phyloP scores from a whole-genome alignment of 2,888 invertebrate species.

The Crematogaster levior region DNA sequence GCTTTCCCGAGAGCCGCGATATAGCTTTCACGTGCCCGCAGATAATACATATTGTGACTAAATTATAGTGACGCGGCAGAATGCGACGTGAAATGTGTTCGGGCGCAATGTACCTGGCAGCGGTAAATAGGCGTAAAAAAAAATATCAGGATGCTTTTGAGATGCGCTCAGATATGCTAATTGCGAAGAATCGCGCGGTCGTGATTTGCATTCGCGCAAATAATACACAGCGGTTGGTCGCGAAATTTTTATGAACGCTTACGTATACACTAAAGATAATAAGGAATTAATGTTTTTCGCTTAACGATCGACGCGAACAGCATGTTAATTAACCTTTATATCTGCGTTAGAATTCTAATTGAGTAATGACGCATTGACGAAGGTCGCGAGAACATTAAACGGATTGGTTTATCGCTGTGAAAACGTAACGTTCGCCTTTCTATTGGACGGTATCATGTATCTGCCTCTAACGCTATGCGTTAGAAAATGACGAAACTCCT shows the following conservation, averaged over 20 bases:
- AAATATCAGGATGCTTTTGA: constrained; percentile 24
- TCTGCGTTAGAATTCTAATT: neutral
- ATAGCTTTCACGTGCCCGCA: neutral
- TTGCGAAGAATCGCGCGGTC: neutral
- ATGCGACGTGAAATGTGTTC: neutral
- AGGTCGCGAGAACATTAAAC: neutral
- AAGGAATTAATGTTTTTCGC: neutral
- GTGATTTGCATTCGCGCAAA: constrained; percentile 27
- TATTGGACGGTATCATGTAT: neutral
- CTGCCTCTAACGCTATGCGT: too few species aligned
- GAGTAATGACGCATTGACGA: constrained; percentile 10
- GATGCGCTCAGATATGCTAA: neutral
- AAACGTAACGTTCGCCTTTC: neutral
- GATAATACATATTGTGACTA: constrained; percentile 11
- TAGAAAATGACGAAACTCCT: neutral
- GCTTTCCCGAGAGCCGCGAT: neutral
- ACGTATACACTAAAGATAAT: neutral
- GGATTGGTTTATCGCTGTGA: neutral
- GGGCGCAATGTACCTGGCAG: neutral
- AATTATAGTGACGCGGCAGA: constrained; percentile 1
- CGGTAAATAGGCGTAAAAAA: neutral
- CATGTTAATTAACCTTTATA: constrained; percentile 10
- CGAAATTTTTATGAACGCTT: neutral
- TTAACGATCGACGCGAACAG: neutral
- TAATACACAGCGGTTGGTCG: neutral